Evolutionary conservation across 2,797 vertebrate species (phyloP).

Genomic region (Monodelphis domestica): DNA sequence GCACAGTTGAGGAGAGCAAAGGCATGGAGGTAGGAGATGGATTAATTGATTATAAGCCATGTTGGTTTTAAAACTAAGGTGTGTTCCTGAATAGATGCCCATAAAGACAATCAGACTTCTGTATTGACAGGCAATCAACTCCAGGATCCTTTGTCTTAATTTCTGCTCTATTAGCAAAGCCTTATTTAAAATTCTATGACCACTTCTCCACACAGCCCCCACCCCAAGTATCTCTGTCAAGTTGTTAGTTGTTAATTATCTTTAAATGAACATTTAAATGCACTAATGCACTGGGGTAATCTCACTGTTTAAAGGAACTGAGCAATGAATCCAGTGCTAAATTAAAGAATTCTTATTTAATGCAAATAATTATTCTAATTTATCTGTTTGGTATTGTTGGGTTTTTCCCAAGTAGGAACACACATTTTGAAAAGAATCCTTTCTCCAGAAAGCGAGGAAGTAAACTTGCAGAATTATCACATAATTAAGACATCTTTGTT

Average conservation of each 20-base stretch:
- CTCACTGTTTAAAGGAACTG: conserved; percentile 19
- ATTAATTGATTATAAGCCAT: background rate
- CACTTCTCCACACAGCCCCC: background rate
- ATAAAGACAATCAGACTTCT: background rate
- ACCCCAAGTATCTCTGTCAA: background rate
- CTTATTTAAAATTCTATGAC: background rate
- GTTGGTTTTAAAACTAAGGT: background rate
- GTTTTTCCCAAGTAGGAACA: background rate
- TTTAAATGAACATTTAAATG: background rate
- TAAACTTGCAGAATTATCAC: background rate
- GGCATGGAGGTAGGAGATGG: background rate
- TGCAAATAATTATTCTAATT: background rate
- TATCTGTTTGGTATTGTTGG: conserved; percentile 7
- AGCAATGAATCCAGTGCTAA: background rate
- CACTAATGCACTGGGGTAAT: background rate
- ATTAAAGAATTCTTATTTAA: background rate
- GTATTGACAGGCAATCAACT: background rate
- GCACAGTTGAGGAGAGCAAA: background rate
- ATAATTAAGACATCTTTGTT: background rate
- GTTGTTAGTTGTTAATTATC: background rate
- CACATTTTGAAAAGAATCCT: background rate
- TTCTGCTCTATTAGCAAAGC: background rate
- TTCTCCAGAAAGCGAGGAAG: background rate
- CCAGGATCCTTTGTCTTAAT: background rate
- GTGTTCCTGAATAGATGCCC: background rate